Percentiles rank a stretch among this genome's conserved stretches.
phyloP scores from a whole-genome alignment of 2,888 invertebrate genomes.

The Tolmerus cingulatus region DNA sequence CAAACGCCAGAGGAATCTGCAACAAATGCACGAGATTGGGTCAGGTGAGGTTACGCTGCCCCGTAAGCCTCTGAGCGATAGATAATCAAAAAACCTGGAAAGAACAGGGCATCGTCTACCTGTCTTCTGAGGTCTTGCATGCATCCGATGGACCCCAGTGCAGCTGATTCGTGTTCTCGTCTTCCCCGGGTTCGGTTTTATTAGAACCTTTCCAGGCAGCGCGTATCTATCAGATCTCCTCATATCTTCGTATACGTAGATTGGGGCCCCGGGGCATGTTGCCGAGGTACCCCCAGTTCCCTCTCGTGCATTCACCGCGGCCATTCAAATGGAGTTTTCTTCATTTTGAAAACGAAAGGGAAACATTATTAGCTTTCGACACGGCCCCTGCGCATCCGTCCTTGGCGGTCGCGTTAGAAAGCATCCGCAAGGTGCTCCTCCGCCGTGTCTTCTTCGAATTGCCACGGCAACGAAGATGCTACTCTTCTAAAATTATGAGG shows the following conservation, averaged over 20 bases:
- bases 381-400: neutral
- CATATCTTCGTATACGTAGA: neutral
- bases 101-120: neutral
- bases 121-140: neutral
- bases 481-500: neutral
- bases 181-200: neutral
- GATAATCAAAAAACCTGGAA: neutral
- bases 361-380: neutral
- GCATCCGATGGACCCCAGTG: neutral
- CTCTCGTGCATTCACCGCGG: neutral
- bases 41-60: constrained; percentile 32
- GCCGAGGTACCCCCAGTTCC: neutral
- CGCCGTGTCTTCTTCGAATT: neutral
- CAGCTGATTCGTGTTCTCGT: neutral
- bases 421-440: neutral
- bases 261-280: neutral
- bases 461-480: neutral
- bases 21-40: constrained; percentile 16
- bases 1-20: neutral
- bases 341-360: neutral
- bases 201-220: neutral
- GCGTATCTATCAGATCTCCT: constrained; percentile 9
- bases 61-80: neutral
- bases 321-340: neutral
- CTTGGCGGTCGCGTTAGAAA: neutral